Evolutionary conservation across 1,140 invertebrate genomes (phyloP), one percentile per base, ranked within the genome.

Genomic region (Ceratina calcarata): DNA sequence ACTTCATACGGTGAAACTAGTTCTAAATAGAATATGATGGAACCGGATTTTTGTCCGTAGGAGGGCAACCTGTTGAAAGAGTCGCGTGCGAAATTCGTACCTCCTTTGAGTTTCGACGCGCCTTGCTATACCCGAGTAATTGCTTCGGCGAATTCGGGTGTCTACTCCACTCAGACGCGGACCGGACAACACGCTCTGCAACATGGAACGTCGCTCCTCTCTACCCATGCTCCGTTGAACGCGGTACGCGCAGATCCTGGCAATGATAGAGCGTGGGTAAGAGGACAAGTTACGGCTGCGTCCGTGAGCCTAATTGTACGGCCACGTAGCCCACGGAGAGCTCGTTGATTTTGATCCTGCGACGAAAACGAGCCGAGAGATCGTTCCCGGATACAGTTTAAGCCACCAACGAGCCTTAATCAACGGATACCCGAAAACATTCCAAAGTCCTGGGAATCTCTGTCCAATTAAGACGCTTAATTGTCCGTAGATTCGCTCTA

Each of bases 21-120:
- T 45, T 45, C 8, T 32, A 51, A 37, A 45, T 68, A 57, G 37
- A 45, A 45, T 70, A 70, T 27, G 61, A 60, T 18, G 83, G 55
- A 69, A 83, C 67, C 62, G 66, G 6, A 18, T 80, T 85, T 84
- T 85, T 85, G 71, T 51, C 10, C 20, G 58, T 13, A 12, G 2
- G 18, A 57, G 15, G 49, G 20, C 70, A 64, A 51, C 53, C 68
- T 60, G 61, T 78, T 53, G 62, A 58, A 69, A 27, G 57, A 53
- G 45, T 37, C 62, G 66, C 22, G 61, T 8, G 27, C 49, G 70
- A 58, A 72, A 78, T 73, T 74, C 70, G 58, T 74, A 18, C 16
- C 27, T 49, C 4, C 18, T 8, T 27, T 2, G 3, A 22, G n/a
- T 10, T 6, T 45, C 37, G 37, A 0, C 37, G 3, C 37, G 37